Base-by-base conservation (phyloP, 2,113 vertebrate genomes). In the Protomyctophum bolini region DNA sequence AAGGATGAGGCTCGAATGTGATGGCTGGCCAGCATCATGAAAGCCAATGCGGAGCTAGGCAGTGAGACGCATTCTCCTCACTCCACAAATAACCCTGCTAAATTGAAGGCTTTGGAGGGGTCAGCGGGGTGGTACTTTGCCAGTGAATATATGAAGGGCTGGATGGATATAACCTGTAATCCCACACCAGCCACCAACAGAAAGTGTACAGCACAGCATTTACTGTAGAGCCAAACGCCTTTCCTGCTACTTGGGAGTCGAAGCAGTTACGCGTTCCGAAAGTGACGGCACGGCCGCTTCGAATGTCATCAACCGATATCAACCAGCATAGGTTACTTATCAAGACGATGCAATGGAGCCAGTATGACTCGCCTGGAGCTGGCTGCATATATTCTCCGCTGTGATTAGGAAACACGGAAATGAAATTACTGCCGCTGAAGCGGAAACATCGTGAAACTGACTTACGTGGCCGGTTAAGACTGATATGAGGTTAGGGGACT, bases 71-170 rank as follows among this genome's bases (percentile, higher is more conserved):
- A 81, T 80, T 85, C 76, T 79, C 69, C 77, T 72, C 78, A 49
- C 63, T 84, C 83, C 78, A 86, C 83, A 91, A 90, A 90, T 87
- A 89, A 85, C 79, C 76, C 75, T 77, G 73, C 78, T 84, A 89
- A 90, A 91, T 91, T 88, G 87, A 80, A 77, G 84, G 85, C 82
- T 90, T 88, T 83, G 82, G 79, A 79, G 85, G 33, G 90, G 90
- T 92, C 91, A 91, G 73, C 84, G 82, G 84, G 81, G 86, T 80
- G 77, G 70, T 80, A 78, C 82, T 76, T 83, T 83, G 86, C 80
- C 79, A 77, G 74, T 80, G 87, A 87, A 81, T 87, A 81, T 91
- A 80, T 78, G 72, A 83, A 79, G 80, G 83, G 70, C 72, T 73
- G 49, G 79, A 41, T 41, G 33, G 74, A 81, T 83, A 84, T 76